phyloP scores from a whole-genome alignment of 1,140 invertebrate species.

The Drosophila lowei region DNA sequence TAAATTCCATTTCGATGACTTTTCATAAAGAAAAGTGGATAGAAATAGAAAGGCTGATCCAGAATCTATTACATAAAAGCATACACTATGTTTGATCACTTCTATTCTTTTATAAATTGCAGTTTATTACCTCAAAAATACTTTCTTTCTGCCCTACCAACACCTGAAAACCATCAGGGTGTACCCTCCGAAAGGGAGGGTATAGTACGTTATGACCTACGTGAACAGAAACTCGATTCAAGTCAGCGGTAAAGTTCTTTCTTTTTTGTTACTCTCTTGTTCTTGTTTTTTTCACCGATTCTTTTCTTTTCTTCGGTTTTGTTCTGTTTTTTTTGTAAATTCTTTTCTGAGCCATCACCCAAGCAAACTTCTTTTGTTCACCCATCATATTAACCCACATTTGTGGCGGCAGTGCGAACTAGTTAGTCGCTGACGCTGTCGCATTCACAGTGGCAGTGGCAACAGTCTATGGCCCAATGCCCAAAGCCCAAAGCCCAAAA shows the following conservation, averaged over 20 bases:
- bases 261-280: neutral
- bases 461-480: conserved; percentile 6
- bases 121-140: too few species aligned
- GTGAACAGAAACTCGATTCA: conserved; percentile 38
- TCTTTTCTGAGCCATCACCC: conserved; percentile 41
- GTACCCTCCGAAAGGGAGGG: too few species aligned
- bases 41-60: too few species aligned
- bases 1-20: too few species aligned
- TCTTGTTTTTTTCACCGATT: conserved; percentile 16
- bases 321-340: conserved; percentile 26
- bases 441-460: too few species aligned
- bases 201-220: too few species aligned
- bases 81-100: too few species aligned
- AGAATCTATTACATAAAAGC: too few species aligned
- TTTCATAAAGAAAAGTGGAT: too few species aligned
- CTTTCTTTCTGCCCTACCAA: too few species aligned
- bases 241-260: conserved; percentile 61
- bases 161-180: too few species aligned
- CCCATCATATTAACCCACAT: conserved; percentile 73
- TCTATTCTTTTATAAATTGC: too few species aligned
- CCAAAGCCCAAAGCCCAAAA: conserved; percentile 55
- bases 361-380: conserved; percentile 49
- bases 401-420: conserved; percentile 31
- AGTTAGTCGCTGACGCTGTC: conserved; percentile 38
- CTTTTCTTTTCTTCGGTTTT: conserved; percentile 9